Percentiles rank a stretch among this genome's conserved stretches.
Conservation (phyloP, 2,797 vertebrate species). For the Lithobates pipiens region DNA sequence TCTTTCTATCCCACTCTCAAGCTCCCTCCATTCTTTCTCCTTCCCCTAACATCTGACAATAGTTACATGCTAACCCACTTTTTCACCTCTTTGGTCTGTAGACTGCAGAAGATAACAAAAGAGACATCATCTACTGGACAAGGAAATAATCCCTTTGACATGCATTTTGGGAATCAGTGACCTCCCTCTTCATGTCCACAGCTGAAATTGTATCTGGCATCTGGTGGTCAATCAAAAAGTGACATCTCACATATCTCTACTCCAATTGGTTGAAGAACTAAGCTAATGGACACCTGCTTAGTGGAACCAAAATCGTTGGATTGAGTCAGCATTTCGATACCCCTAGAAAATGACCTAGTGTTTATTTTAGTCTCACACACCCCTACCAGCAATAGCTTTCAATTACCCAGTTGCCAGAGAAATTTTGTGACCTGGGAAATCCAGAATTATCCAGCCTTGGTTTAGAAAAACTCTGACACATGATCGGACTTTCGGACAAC, state of each 20-base stretch:
- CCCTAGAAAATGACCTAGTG: not conserved
- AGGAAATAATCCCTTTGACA: not conserved
- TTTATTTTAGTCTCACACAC: not conserved
- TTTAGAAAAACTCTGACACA: too few relatives aligned
- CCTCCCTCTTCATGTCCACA: slow-evolving; percentile 32
- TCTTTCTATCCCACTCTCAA: slow-evolving; percentile 27
- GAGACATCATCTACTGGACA: not conserved
- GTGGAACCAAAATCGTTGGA: not conserved
- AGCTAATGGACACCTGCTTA: not conserved
- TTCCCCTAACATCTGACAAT: slow-evolving; percentile 44
- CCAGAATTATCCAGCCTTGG: too few relatives aligned
- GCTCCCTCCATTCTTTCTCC: slow-evolving; percentile 43
- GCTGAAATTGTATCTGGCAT: slow-evolving; percentile 16
- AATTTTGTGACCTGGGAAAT: too few relatives aligned
- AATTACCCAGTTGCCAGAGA: too few relatives aligned
- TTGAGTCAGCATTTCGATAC: not conserved
- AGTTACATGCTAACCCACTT: slow-evolving; percentile 23
- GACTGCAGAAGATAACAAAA: not conserved
- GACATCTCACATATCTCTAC: not conserved
- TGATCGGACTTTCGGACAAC: too few relatives aligned
- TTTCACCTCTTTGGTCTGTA: slow-evolving; percentile 2
- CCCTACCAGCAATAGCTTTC: not conserved
- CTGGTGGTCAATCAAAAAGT: slow-evolving; percentile 44
- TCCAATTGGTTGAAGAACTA: slow-evolving; percentile 18
- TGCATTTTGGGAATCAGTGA: not conserved